Evolutionary conservation across 2,113 vertebrate species (phyloP), one percentile per base, ranked within the genome.

Genomic region (Macroglossus sobrinus): DNA sequence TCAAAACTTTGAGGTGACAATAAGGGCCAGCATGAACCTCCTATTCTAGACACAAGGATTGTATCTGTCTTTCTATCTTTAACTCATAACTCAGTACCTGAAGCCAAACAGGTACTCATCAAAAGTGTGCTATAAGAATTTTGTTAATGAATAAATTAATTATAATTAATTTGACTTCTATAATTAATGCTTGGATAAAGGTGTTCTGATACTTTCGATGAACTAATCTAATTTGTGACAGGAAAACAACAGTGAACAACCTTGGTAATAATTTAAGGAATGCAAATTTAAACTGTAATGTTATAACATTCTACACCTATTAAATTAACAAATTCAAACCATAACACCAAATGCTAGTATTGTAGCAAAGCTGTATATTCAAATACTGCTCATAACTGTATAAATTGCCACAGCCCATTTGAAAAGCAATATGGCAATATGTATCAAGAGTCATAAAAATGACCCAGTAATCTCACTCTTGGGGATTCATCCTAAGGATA

Each of bases 401-500:
- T 63, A 96, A 94, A 95, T 61, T 94, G 76, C 15, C 38, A 85
- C 28, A 95, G 12, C 26, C 26, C 40, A 63, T 86, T 95, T 93
- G 63, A 89, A 96, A 97, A 89, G 26, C 45, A 93, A 91, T 89
- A 91, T 66, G 45, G 55, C 40, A 95, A 82, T 82, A 96, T 82
- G 26, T 68, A 91, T 35, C 33, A 94, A 82, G 47, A 93, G 40
- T 61, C 53, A 85, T 76, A 81, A 93, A 94, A 94, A 91, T 89
- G 59, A 91, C 59, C 78, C 9, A 81, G 40, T 28, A 95, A 72
- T 89, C 5, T 30, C 38, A 91, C 64, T 94, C 33, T 84, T 90
- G 79, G n/a, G 43, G 30, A 92, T 90, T 94, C 57, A 75, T 88
- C 55, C 55, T 82, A 89, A 89, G 74, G 26, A 96, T 94, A 79